Base-by-base conservation (phyloP, 2,888 invertebrate species). In the Unio delphinus region DNA sequence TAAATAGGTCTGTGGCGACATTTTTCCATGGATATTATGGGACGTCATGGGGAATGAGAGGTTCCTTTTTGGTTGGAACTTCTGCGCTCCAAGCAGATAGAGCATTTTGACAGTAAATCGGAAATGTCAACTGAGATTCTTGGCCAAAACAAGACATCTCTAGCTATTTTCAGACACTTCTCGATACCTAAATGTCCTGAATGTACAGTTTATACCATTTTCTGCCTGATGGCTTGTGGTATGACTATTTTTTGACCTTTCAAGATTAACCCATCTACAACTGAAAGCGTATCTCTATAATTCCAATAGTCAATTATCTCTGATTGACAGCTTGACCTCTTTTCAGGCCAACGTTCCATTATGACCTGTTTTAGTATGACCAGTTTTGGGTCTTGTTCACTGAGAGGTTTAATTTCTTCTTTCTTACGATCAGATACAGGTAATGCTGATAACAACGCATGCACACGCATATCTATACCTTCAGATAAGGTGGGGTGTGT, bases 131-230 rank as follows among this genome's bases (percentile, higher is more conserved):
- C 15, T 20, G 68, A 67, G 20, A 80, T 73, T 4, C 65, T 55
- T 11, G 80, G 78, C 78, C 78, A 79, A 73, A 75, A 79, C 55
- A 80, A 63, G 45, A 74, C 64, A 34, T 73, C 66, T 54, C 71
- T 23, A n/a, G 76, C 76, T 20, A 69, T n/a, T n/a, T 56, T 64
- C 23, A 71, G 20, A 26, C 64, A 72, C 64, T 81, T 80, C n/a
- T 75, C 75, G 17, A 76, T 66, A n/a, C 80, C 76, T 61, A 76
- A 64, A 60, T 80, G 78, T 57, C 75, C 76, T 59, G 30, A 23
- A 61, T 80, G 80, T 26, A 81, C n/a, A 18, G 23, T 59, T 6
- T 68, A 61, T n/a, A 81, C 63, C 67, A 81, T 70, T 45, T 67
- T 63, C 20, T 58, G 7, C 28, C 75, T 68, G n/a, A 78, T 34